phyloP scores from a whole-genome alignment of 1,140 invertebrate genomes.

The Nasonia giraulti region DNA sequence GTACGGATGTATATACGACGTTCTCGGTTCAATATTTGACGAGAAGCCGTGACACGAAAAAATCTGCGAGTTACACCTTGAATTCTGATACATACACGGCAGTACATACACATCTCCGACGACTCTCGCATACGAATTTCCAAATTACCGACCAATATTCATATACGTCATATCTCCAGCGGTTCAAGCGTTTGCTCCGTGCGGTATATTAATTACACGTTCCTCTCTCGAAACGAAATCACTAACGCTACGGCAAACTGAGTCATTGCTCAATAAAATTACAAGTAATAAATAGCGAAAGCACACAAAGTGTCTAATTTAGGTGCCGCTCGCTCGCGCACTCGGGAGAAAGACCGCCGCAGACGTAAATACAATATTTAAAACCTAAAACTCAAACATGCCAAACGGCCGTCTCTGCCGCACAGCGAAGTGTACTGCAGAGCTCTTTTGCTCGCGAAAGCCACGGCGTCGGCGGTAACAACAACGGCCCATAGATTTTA shows the following conservation, averaged over 20 bases:
- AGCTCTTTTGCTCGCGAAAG: neutral
- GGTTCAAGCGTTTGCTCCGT: neutral
- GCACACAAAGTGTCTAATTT: conserved; percentile 23
- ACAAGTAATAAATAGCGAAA: neutral
- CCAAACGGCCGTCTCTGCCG: neutral
- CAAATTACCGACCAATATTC: no score
- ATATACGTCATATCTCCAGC: neutral
- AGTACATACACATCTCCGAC: neutral
- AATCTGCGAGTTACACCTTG: neutral
- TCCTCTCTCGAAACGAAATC: neutral
- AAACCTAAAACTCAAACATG: conserved; percentile 16
- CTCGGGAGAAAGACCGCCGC: neutral
- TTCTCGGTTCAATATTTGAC: neutral
- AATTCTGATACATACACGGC: neutral
- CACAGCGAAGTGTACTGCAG: neutral
- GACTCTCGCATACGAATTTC: no score
- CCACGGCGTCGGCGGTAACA: neutral
- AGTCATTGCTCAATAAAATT: neutral
- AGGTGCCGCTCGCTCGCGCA: neutral
- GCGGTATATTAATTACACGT: neutral
- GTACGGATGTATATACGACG: neutral
- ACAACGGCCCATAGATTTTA: conserved; percentile 36
- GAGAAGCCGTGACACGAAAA: neutral
- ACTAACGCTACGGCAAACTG: neutral
- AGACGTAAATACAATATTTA: conserved; percentile 29